Evolutionary conservation across 2,113 vertebrate genomes (phyloP).

Genomic region (Hipposideros armiger): DNA sequence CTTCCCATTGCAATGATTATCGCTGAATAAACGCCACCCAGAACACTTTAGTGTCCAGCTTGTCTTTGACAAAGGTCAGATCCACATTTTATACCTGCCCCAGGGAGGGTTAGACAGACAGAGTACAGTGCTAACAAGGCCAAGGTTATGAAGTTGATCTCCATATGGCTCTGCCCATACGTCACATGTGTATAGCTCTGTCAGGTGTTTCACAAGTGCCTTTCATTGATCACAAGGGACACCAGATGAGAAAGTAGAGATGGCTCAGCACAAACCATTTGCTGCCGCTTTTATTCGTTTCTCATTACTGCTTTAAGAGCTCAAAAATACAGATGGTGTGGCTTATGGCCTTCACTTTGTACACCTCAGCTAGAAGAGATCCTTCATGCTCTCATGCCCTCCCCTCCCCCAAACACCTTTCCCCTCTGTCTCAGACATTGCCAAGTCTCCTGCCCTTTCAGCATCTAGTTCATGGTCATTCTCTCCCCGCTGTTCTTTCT

Average conservation of each 20-base stretch:
- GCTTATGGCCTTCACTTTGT: neutral
- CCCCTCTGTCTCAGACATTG: neutral
- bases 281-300: neutral
- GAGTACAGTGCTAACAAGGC: neutral
- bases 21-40: neutral
- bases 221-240: neutral
- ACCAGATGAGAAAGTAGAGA: conserved; percentile 1
- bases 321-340: neutral
- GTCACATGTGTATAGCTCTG: neutral
- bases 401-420: neutral
- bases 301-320: neutral
- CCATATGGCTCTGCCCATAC: neutral
- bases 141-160: neutral
- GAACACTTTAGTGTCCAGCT: neutral
- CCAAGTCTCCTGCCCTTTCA: neutral
- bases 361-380: neutral
- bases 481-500: neutral
- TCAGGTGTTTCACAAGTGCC: neutral
- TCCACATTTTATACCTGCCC: neutral
- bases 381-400: neutral
- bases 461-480: neutral
- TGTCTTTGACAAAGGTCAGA: neutral
- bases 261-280: neutral
- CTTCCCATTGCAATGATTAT: neutral
- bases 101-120: neutral